Evolutionary conservation across 1,140 invertebrate genomes (phyloP).

Genomic region (Musca vetustissima): DNA sequence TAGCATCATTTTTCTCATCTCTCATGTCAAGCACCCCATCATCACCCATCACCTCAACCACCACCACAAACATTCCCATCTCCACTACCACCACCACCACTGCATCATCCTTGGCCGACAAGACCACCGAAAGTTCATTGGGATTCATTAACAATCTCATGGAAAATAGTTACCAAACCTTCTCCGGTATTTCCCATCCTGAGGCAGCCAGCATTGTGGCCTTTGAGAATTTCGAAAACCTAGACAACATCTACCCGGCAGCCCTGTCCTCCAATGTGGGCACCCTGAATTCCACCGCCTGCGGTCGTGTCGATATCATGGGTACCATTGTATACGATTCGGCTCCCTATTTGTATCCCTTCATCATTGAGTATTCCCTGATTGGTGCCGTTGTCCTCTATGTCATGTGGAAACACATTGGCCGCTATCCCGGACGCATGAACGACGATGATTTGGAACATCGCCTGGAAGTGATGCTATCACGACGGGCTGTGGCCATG

Average conservation of each 20-base stretch:
- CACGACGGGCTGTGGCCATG: slow-evolving; percentile 77
- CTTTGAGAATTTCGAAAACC: slow-evolving; percentile 61
- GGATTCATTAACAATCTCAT: slow-evolving; percentile 53
- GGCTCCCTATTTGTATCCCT: slow-evolving; percentile 91
- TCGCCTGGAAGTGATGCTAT: slow-evolving; percentile 79
- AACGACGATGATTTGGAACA: slow-evolving; percentile 84
- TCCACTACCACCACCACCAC: slow-evolving; percentile 55
- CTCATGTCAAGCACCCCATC: slow-evolving; percentile 29
- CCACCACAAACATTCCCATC: slow-evolving; percentile 41
- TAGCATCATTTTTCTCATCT: slow-evolving; percentile 36
- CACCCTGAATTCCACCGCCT: slow-evolving; percentile 61
- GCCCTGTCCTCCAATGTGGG: slow-evolving; percentile 63
- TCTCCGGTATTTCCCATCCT: slow-evolving; percentile 55
- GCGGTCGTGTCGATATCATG: slow-evolving; percentile 87
- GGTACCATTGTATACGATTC: slow-evolving; percentile 88
- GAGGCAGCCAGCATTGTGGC: slow-evolving; percentile 49
- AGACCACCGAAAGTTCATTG: slow-evolving; percentile 56
- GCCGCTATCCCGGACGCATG: slow-evolving; percentile 76
- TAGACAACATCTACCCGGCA: slow-evolving; percentile 64
- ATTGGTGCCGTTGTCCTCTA: slow-evolving; percentile 97
- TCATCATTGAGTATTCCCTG: slow-evolving; percentile 95
- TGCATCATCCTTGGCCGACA: slow-evolving; percentile 51
- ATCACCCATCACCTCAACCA: slow-evolving; percentile 40
- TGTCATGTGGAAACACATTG: slow-evolving; percentile 96
- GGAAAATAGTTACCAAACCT: slow-evolving; percentile 54